phyloP scores from a whole-genome alignment of 1,140 invertebrate genomes.

The Archivesica marissinica region DNA sequence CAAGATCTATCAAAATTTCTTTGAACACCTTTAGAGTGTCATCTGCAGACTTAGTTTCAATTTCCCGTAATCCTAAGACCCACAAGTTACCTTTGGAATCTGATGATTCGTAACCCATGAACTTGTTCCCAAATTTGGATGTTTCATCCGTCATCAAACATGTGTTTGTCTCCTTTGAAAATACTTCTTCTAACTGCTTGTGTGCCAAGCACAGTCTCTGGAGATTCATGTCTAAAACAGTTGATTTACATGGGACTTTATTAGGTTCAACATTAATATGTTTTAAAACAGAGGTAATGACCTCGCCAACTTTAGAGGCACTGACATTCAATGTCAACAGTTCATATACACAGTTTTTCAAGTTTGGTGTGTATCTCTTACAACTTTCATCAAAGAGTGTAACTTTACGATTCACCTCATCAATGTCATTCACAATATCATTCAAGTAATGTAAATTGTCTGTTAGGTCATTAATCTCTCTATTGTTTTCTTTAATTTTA shows the following conservation, averaged over 20 bases:
- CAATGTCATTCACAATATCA: slow-evolving; percentile 24
- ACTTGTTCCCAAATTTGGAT: slow-evolving; percentile 20
- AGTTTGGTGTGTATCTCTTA: background rate
- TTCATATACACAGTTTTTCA: slow-evolving; percentile 26
- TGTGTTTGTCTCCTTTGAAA: slow-evolving; percentile 13
- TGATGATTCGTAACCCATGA: slow-evolving; percentile 38
- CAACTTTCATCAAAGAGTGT: slow-evolving; percentile 16
- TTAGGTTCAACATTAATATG: slow-evolving; percentile 1
- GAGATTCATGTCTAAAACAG: slow-evolving; percentile 35
- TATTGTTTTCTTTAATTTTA: slow-evolving; percentile 21
- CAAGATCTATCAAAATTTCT: slow-evolving; percentile 34
- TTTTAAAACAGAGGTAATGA: slow-evolving; percentile 33
- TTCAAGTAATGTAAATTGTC: slow-evolving; percentile 35
- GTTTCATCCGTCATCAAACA: slow-evolving; percentile 49
- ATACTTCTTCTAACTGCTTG: slow-evolving; percentile 23
- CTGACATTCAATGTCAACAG: slow-evolving; percentile 28
- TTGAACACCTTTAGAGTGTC: slow-evolving; percentile 10
- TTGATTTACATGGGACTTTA: slow-evolving; percentile 12
- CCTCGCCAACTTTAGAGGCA: slow-evolving; percentile 47
- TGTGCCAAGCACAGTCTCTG: slow-evolving; percentile 9
- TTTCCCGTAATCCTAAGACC: slow-evolving; percentile 25
- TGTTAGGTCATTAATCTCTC: slow-evolving; percentile 3
- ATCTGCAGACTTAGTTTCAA: slow-evolving; percentile 22
- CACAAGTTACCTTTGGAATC: slow-evolving; percentile 25
- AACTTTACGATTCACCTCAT: background rate